These are phyloP conservation scores for Huso huso DNA, from an alignment of 2,797 vertebrate species.

Conservation along the genomic window DNA sequence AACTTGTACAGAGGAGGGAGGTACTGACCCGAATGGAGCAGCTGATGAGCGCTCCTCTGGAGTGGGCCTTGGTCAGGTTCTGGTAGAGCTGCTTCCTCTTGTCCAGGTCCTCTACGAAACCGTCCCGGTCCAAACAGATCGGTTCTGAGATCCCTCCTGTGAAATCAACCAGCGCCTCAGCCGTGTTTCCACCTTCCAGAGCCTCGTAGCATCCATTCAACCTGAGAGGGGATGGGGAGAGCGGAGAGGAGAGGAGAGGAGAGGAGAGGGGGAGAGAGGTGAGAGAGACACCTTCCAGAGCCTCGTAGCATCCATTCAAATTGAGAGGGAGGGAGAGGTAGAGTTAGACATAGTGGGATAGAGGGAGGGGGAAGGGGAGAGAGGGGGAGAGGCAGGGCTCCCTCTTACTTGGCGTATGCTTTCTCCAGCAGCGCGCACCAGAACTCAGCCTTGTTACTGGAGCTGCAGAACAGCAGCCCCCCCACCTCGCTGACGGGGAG, in stretches of 20 bases:
- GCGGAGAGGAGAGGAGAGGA: no score
- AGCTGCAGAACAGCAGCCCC: conserved; percentile 67
- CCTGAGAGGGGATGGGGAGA: conserved; percentile 29
- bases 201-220: conserved; percentile 72
- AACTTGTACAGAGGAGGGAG: background rate
- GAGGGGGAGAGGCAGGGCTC: background rate
- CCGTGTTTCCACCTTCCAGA: conserved; percentile 55
- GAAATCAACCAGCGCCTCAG: conserved; percentile 72
- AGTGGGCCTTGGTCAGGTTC: conserved; percentile 52
- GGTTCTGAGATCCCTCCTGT: conserved; percentile 73
- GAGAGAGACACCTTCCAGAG: no score
- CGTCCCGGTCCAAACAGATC: conserved; percentile 35
- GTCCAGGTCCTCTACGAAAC: conserved; percentile 31
- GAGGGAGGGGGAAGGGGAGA: background rate
- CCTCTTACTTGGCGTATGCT: conserved; percentile 68
- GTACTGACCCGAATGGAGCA: conserved; percentile 64
- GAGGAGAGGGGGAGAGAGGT: no score
- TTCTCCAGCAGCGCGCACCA: conserved; percentile 75
- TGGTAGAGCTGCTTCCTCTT: conserved; percentile 58
- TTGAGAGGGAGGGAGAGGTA: background rate
- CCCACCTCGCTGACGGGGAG: conserved; percentile 61
- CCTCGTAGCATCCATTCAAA: no score
- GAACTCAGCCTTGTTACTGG: conserved; percentile 61
- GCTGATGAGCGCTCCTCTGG: conserved; percentile 61
- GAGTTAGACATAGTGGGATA: background rate